Conservation (phyloP, 23 tunicate species). For the Styela clava region DNA sequence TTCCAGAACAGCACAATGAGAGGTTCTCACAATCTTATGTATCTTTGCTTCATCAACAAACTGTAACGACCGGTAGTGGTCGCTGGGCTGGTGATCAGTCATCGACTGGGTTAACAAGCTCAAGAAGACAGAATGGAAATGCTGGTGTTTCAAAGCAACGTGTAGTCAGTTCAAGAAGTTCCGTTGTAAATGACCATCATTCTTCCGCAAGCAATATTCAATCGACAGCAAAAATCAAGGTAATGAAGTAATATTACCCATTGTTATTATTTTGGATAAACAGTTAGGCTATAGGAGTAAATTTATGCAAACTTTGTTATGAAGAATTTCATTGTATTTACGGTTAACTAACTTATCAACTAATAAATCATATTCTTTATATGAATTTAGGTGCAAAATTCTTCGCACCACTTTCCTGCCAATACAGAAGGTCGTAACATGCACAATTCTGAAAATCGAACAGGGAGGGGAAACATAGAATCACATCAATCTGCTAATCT, state of each 20-base stretch:
- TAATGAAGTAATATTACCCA: not conserved
- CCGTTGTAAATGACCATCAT: not conserved
- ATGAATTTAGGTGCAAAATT: not conserved
- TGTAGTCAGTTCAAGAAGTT: not conserved
- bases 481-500: not conserved
- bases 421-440: not conserved
- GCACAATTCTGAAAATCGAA: not conserved
- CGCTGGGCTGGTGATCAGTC: not conserved
- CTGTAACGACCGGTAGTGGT: not conserved
- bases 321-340: no score
- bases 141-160: not conserved
- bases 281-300: no score
- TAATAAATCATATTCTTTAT: no score
- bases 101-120: not conserved
- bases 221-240: not conserved
- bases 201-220: not conserved
- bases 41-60: constrained; percentile 14
- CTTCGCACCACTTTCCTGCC: not conserved
- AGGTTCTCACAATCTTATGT: constrained; percentile 1
- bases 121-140: not conserved
- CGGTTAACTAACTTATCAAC: no score
- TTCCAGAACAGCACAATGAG: not conserved
- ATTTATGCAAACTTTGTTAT: no score
- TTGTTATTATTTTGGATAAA: no score
- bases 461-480: not conserved